Conservation (phyloP, 2,888 invertebrate species). For the Drosophila borborema region DNA sequence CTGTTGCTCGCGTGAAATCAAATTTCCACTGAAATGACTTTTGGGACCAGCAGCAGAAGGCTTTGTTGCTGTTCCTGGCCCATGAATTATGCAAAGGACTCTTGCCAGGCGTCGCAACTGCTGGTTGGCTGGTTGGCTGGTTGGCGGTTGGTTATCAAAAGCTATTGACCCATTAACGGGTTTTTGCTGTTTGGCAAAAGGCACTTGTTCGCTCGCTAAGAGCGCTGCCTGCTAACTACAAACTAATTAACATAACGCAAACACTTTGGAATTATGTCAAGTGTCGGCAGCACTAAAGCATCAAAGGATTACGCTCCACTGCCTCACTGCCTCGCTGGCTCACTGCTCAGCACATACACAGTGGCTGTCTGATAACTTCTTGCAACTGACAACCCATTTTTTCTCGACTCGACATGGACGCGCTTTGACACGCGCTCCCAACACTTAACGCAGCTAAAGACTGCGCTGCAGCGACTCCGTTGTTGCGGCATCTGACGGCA, state of each 20-base stretch:
- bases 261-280: conserved; percentile 76
- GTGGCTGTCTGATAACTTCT: conserved; percentile 45
- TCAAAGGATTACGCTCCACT: conserved; percentile 66
- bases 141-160: conserved; percentile 55
- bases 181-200: conserved; percentile 46
- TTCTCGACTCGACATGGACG: conserved; percentile 10
- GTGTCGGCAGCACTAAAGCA: conserved; percentile 55
- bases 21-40: conserved; percentile 79
- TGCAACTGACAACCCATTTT: conserved; percentile 53
- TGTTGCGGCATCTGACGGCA: conserved; percentile 31
- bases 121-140: conserved; percentile 6
- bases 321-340: neutral
- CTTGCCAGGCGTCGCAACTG: conserved; percentile 42
- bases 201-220: conserved; percentile 32
- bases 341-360: conserved; percentile 11
- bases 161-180: conserved; percentile 78
- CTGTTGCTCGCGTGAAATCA: conserved; percentile 75
- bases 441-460: conserved; percentile 57
- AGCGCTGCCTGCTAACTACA: conserved; percentile 49
- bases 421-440: conserved; percentile 69
- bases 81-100: conserved; percentile 77
- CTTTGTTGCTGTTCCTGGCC: conserved; percentile 22
- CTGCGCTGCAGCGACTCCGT: conserved; percentile 53
- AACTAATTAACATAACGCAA: conserved; percentile 79
- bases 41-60: conserved; percentile 52